A percentile compares a stretch with the other conserved stretches of the same genome.
phyloP scores from a whole-genome alignment of 2,888 invertebrate genomes.

The Cryptophagus acutangulus region DNA sequence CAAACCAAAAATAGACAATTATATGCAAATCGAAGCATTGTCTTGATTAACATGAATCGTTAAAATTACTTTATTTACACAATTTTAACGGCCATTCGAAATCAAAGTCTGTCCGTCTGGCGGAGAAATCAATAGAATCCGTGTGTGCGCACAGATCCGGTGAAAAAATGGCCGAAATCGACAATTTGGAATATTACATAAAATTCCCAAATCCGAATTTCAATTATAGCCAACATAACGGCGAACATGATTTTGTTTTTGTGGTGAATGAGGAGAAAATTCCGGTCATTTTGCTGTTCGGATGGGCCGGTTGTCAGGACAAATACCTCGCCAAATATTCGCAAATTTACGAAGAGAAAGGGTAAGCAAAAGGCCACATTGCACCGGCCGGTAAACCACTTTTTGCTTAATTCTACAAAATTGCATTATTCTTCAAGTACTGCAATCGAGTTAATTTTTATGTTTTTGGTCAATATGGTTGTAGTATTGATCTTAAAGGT shows the following conservation, averaged over 20 bases:
- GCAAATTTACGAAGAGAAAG: slow-evolving; percentile 69
- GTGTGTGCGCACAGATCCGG: too few species aligned
- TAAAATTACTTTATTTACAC: too few species aligned
- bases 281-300: slow-evolving; percentile 67
- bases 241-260: slow-evolving; percentile 49
- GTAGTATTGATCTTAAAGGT: neutral
- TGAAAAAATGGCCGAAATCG: slow-evolving; percentile 41
- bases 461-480: neutral
- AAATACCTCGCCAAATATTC: slow-evolving; percentile 74
- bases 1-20: too few species aligned
- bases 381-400: too few species aligned
- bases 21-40: too few species aligned
- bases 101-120: too few species aligned
- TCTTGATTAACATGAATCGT: too few species aligned
- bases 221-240: slow-evolving; percentile 39
- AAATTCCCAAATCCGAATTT: slow-evolving; percentile 57
- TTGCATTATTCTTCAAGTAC: neutral
- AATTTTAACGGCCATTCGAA: too few species aligned
- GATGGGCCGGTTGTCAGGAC: slow-evolving; percentile 78
- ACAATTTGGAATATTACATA: slow-evolving; percentile 59
- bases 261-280: slow-evolving; percentile 58
- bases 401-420: slow-evolving; percentile 1
- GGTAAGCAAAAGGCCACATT: slow-evolving; percentile 60
- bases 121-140: too few species aligned
- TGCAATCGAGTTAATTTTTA: slow-evolving; percentile 5